Base-by-base conservation (phyloP, 2,113 vertebrate species). In the Phalacrocorax carbo region DNA sequence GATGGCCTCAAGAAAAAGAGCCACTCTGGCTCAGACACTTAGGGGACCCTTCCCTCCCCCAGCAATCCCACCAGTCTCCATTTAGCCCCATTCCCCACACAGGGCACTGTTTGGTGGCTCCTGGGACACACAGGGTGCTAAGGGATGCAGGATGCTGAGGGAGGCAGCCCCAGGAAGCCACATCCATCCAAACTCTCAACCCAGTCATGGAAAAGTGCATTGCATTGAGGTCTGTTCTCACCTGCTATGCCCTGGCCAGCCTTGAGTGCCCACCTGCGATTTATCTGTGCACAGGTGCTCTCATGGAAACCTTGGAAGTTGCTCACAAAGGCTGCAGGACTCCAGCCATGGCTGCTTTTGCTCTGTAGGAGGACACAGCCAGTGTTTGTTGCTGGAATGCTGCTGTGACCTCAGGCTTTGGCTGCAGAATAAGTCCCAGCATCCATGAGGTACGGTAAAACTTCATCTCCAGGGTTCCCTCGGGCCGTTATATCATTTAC, bases 301-400 rank as follows among this genome's bases (percentile, higher is more conserved):
- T 20, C 57, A 10, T 8, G 48, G 58, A 57, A 77, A 10, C 36
- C 58, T 40, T 68, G 17, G 65, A 25, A 30, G 26, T 10, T 25
- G 58, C 27, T 46, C 13, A 21, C 25, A n/a, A 77, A 29, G 42
- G 52, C 42, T 78, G 82, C 10, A 29, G 54, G 46, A 18, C 32
- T 70, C 44, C 44, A 81, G 34, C 25, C 51, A 68, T 36, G 27
- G 54, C 49, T 82, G 27, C 29, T 21, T 40, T 77, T 68, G 42
- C 40, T 49, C 34, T 55, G 19, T 10, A 26, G 23, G 46, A 77
- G 32, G 42, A 46, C 22, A 66, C 16, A 65, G 44, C 5, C 6
- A 2, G 34, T n/a, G 27, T 49, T 5, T 7, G 5, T n/a, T 20
- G 21, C 17, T 1, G 0, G 40, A 51, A 44, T 49, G 46, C 46